Percentiles rank a stretch among this genome's conserved stretches.
Conservation (phyloP, 2,888 invertebrate genomes). For the Philopedon plagiatum region DNA sequence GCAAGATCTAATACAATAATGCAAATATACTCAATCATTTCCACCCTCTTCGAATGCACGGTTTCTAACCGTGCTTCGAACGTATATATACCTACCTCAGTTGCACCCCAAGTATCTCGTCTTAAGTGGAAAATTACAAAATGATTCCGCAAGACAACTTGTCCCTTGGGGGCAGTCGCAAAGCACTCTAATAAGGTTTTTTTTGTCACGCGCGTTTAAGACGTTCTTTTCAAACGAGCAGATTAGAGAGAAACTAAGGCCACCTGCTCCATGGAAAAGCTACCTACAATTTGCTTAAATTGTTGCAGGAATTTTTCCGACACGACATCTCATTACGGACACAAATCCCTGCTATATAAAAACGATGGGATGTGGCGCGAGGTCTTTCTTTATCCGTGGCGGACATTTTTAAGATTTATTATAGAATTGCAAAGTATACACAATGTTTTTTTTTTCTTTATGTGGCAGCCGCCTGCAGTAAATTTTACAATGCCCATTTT, state of each 20-base stretch:
- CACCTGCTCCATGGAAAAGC: constrained; percentile 47
- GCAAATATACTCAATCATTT: constrained; percentile 28
- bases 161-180: constrained; percentile 43
- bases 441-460: background rate
- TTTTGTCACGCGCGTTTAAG: constrained; percentile 45
- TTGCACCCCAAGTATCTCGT: constrained; percentile 28
- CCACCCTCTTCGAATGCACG: constrained; percentile 22
- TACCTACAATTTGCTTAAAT: constrained; percentile 52
- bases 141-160: constrained; percentile 46
- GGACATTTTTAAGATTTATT: constrained; percentile 23
- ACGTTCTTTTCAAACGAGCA: constrained; percentile 46
- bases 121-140: constrained; percentile 52
- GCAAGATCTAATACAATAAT: constrained; percentile 10
- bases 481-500: too few species aligned
- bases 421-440: background rate
- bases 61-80: too few species aligned
- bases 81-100: constrained; percentile 14
- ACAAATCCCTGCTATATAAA: constrained; percentile 43
- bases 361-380: constrained; percentile 20
- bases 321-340: constrained; percentile 47
- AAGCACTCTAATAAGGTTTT: constrained; percentile 49
- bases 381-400: constrained; percentile 6
- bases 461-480: too few species aligned
- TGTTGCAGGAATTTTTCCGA: constrained; percentile 50
- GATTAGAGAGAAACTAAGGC: constrained; percentile 43